Base-by-base conservation (phyloP, 2,797 vertebrate species). In the Microctenopoma steveboyesi region DNA sequence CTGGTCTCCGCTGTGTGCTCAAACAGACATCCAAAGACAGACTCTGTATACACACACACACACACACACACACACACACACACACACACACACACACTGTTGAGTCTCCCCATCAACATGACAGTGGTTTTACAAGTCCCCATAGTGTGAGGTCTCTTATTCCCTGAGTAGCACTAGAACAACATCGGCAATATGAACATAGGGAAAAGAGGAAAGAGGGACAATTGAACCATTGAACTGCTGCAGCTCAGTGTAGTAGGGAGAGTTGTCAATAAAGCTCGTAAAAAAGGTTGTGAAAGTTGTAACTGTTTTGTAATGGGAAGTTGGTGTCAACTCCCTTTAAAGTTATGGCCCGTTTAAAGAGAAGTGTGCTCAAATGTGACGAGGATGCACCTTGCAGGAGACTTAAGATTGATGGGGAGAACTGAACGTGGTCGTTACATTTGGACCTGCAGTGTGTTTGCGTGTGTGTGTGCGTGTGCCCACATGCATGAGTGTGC, bases 61-160 rank as follows among this genome's bases (percentile, higher is more conserved):
- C 58, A 10, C 46, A 69, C 52, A 65, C 70, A 60, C 71, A 56
- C 47, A 10, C 46, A 69, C 52, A 65, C 70, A 60, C 71, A 56
- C 60, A 69, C 47, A 61, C 70, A 56, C 61, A 57, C 76, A 35
- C 49, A 60, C 60, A 69, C 47, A 61, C 70, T 47, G 70, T 68
- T 60, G 81, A 82, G 76, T 82, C 84, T 79, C 77, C 85, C 84
- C 86, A 89, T 88, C 88, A 87, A 86, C 86, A 87, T 86, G 88
- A 91, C 90, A 91, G 85, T 88, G 86, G 82, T 91, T 93, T 92
- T 92, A 92, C 89, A 90, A 91, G 92, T 91, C 91, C 88, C 91
- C 87, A 71, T 61, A 87, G 90, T 91, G 89, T 89, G 87, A 87
- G 89, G 87, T 91, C 90, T 89, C 85, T 84, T 86, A 88, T 84